Evolutionary conservation across 1,140 invertebrate species (phyloP).

Genomic region (Phortica variegata): DNA sequence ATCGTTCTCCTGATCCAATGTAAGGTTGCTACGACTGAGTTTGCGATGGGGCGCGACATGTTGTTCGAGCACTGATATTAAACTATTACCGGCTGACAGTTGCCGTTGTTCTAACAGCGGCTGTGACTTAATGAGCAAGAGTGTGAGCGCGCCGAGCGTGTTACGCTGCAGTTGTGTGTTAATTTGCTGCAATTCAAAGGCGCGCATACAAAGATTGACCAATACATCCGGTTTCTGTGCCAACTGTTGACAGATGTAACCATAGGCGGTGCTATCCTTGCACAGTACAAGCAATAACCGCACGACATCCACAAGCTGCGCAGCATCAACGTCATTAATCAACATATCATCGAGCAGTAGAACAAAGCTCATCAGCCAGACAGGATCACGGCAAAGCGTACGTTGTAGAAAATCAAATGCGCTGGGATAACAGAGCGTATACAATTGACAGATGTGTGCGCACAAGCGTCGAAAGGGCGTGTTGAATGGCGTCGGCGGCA

Average conservation of each 20-base stretch:
- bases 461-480: not conserved
- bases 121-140: constrained; percentile 29
- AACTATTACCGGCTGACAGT: constrained; percentile 4
- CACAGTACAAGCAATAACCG: constrained; percentile 38
- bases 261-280: constrained; percentile 27
- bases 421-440: constrained; percentile 22
- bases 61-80: constrained; percentile 20
- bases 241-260: constrained; percentile 22
- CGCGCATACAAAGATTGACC: constrained; percentile 20
- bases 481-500: not conserved
- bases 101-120: not conserved
- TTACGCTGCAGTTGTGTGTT: constrained; percentile 19
- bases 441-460: constrained; percentile 30
- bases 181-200: not conserved
- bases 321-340: not conserved
- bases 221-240: constrained; percentile 8
- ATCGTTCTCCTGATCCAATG: too few relatives aligned
- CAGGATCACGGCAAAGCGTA: constrained; percentile 38
- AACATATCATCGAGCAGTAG: constrained; percentile 12
- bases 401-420: constrained; percentile 34
- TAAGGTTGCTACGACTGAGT: not conserved
- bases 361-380: constrained; percentile 18
- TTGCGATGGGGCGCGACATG: not conserved
- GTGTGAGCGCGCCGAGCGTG: constrained; percentile 14
- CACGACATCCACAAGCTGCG: constrained; percentile 16